phyloP scores from a whole-genome alignment of 1,140 invertebrate species.

The Helicoverpa armigera region DNA sequence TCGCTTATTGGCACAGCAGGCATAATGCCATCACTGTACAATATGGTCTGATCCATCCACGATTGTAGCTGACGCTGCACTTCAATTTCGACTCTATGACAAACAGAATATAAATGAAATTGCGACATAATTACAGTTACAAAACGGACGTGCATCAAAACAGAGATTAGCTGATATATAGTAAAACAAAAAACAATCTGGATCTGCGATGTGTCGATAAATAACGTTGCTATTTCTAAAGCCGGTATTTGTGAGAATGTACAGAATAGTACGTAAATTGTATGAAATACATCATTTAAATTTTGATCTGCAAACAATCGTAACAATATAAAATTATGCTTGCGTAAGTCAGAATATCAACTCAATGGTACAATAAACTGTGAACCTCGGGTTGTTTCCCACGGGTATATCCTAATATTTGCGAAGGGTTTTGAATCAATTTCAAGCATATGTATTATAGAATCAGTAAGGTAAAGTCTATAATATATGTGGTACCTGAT shows the following conservation, averaged over 20 bases:
- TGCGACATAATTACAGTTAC: background rate
- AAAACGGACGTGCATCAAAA: conserved; percentile 3
- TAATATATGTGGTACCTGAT: too few relatives aligned
- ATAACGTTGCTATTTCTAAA: conserved; percentile 10
- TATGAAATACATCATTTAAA: background rate
- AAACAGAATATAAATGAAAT: background rate
- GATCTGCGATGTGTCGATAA: background rate
- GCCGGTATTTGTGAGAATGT: background rate
- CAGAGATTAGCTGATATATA: conserved; percentile 19
- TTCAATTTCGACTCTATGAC: conserved; percentile 3
- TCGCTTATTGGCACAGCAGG: conserved; percentile 50
- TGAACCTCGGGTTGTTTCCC: conserved; percentile 21
- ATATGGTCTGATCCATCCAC: conserved; percentile 9
- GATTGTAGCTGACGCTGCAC: background rate
- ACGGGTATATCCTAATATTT: conserved; percentile 29
- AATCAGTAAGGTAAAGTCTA: background rate
- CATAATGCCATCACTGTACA: conserved; percentile 27
- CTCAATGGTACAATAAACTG: conserved; percentile 22
- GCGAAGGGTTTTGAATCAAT: conserved; percentile 4
- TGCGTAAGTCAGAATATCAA: conserved; percentile 21
- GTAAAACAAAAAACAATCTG: conserved; percentile 27
- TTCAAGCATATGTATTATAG: conserved; percentile 1
- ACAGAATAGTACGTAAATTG: background rate
- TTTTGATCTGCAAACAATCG: conserved; percentile 15
- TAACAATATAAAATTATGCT: conserved; percentile 38